Evolutionary conservation across 2,888 invertebrate species (phyloP).

Genomic region (Nebria brevicollis): DNA sequence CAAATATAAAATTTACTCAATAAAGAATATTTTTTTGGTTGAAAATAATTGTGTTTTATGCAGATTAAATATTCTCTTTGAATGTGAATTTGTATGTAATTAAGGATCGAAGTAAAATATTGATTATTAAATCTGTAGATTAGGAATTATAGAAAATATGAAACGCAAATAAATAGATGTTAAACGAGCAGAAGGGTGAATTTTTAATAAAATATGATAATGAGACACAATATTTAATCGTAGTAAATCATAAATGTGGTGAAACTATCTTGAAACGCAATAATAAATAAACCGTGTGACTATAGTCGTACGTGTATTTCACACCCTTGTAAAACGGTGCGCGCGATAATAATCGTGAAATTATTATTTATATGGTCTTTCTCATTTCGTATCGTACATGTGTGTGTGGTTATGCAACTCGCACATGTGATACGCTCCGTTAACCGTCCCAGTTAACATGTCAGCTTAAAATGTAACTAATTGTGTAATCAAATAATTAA

Average conservation of each 20-base stretch:
- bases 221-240: neutral
- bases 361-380: constrained; percentile 12
- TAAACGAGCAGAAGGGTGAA: neutral
- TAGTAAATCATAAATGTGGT: constrained; percentile 2
- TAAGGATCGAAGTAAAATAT: no score
- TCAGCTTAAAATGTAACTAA: constrained; percentile 19
- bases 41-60: no score
- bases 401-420: neutral
- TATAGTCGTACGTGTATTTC: neutral
- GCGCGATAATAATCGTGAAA: constrained; percentile 12
- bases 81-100: no score
- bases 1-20: neutral
- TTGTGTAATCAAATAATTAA: constrained; percentile 26
- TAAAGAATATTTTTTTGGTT: no score
- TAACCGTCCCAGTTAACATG: constrained; percentile 2
- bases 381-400: neutral
- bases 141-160: no score
- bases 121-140: no score
- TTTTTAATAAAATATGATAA: neutral
- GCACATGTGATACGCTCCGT: constrained; percentile 4
- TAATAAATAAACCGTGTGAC: neutral
- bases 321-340: constrained; percentile 15
- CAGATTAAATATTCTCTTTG: no score
- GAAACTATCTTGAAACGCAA: constrained; percentile 1
- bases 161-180: neutral